phyloP scores from a whole-genome alignment of 2,888 invertebrate species.

The Acronicta aceris region DNA sequence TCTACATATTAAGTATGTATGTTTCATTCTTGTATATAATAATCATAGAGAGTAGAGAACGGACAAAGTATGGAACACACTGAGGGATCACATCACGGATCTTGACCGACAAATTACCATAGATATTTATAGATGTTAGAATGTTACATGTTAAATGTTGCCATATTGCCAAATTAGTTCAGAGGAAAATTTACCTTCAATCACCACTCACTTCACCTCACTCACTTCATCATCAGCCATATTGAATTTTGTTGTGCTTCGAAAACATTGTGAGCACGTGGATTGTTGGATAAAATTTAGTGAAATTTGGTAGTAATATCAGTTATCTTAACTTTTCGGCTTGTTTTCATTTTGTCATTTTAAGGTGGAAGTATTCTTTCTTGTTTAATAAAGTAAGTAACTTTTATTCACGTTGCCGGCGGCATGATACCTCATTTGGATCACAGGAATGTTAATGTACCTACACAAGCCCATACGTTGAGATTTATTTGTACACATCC shows the following conservation, averaged over 20 bases:
- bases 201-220: constrained; percentile 55
- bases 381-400: constrained; percentile 81
- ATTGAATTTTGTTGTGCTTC: constrained; percentile 90
- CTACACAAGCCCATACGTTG: constrained; percentile 33
- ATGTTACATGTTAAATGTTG: too few relatives aligned
- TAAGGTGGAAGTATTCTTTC: constrained; percentile 69
- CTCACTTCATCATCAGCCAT: constrained; percentile 83
- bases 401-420: constrained; percentile 70
- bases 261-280: constrained; percentile 93
- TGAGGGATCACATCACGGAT: too few relatives aligned
- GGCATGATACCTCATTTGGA: constrained; percentile 74
- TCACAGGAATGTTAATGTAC: constrained; percentile 64
- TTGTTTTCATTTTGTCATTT: constrained; percentile 65
- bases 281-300: constrained; percentile 84
- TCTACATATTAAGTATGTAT: too few relatives aligned
- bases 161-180: too few relatives aligned
- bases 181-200: constrained; percentile 34
- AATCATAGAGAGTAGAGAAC: too few relatives aligned
- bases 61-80: too few relatives aligned
- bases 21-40: too few relatives aligned
- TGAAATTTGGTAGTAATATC: constrained; percentile 84
- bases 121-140: too few relatives aligned
- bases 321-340: constrained; percentile 69
- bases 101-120: too few relatives aligned
- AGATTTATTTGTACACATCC: constrained; percentile 15